Evolutionary conservation across 2,797 vertebrate species (phyloP).

Genomic region (Heterohyrax brucei): DNA sequence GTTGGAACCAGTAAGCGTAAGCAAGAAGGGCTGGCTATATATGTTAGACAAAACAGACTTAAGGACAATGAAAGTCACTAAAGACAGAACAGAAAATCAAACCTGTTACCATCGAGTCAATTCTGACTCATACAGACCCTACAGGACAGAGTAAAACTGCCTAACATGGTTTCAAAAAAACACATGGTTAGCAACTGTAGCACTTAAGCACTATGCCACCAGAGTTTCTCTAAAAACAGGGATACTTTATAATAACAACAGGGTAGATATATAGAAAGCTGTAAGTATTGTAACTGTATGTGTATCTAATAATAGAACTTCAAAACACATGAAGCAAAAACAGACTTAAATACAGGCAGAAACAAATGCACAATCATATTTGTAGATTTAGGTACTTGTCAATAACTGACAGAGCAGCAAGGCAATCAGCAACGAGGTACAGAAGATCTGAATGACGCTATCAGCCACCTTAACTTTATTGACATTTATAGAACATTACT

Average conservation of each 20-base stretch:
- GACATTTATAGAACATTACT: too few species aligned
- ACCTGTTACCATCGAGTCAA: too few species aligned
- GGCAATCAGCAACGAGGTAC: neutral
- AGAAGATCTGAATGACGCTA: neutral
- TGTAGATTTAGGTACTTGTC: neutral
- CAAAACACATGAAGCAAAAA: neutral
- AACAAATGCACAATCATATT: neutral
- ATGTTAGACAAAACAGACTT: neutral
- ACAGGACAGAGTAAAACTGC: too few species aligned
- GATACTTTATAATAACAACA: neutral
- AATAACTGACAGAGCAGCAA: neutral
- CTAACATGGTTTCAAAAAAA: too few species aligned
- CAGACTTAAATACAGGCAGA: neutral
- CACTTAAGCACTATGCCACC: too few species aligned
- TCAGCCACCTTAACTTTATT: too few species aligned
- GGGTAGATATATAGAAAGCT: neutral
- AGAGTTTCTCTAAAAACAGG: too few species aligned
- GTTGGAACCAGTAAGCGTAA: neutral
- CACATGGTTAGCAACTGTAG: too few species aligned
- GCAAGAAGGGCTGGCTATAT: neutral
- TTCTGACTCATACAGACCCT: too few species aligned
- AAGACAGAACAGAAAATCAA: neutral
- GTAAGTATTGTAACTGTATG: too few species aligned
- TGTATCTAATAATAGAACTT: too few species aligned
- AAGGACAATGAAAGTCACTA: neutral